Conservation (phyloP, 2,113 vertebrate species). For the Dissostichus mawsoni region DNA sequence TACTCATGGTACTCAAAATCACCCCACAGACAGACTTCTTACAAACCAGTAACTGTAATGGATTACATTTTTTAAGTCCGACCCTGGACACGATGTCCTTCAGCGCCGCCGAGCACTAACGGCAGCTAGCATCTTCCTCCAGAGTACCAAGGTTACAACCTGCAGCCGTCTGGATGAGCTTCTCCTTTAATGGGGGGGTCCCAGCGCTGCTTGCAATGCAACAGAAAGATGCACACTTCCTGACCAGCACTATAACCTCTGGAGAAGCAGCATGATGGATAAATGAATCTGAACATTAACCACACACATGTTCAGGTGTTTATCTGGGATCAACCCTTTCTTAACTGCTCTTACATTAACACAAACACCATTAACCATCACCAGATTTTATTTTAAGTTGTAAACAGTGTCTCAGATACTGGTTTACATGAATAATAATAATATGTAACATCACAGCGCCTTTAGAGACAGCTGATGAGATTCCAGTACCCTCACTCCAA, state of each 20-base stretch:
- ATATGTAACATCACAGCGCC: conserved; percentile 15
- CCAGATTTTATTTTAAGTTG: too few species aligned
- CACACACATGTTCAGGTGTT: neutral
- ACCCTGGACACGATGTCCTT: conserved; percentile 17
- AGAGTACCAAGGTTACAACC: conserved; percentile 32
- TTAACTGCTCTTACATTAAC: too few species aligned
- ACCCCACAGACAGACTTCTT: too few species aligned
- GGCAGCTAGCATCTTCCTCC: neutral
- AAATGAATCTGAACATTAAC: neutral
- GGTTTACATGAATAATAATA: too few species aligned
- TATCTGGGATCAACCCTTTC: too few species aligned
- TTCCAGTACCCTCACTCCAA: conserved; percentile 51
- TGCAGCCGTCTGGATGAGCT: conserved; percentile 16
- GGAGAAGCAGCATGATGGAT: neutral
- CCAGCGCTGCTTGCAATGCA: conserved; percentile 48
- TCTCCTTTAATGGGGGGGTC: conserved; percentile 46
- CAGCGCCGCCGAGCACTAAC: conserved; percentile 13
- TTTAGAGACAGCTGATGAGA: conserved; percentile 74
- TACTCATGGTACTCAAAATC: too few species aligned
- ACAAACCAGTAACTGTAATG: too few species aligned
- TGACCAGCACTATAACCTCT: neutral
- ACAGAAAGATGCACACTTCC: conserved; percentile 14
- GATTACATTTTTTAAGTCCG: too few species aligned
- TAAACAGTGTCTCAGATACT: too few species aligned
- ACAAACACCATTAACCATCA: too few species aligned